Percentiles rank a stretch among this genome's conserved stretches.
phyloP scores from a whole-genome alignment of 2,113 vertebrate species.

The Castor canadensis region DNA sequence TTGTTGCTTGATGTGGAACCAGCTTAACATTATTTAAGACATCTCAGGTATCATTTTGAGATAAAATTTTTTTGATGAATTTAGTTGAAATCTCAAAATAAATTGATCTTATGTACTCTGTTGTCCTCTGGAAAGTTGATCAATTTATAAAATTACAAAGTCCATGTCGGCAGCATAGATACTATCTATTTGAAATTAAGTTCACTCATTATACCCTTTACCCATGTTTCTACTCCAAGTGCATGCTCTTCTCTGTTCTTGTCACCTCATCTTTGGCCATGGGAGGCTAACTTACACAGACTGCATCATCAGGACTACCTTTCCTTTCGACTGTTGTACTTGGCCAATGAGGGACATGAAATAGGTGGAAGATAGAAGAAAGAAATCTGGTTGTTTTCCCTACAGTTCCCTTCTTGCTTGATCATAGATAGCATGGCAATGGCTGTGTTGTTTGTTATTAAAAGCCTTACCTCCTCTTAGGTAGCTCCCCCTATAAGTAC shows the following conservation, averaged over 20 bases:
- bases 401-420: background rate
- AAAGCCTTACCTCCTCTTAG: background rate
- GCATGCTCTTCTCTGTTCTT: background rate
- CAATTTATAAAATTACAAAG: background rate
- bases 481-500: background rate
- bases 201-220: background rate
- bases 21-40: background rate
- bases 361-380: background rate
- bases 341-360: background rate
- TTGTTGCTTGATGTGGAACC: background rate
- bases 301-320: background rate
- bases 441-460: background rate
- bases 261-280: background rate
- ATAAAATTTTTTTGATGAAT: background rate
- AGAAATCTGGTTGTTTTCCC: background rate
- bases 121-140: background rate
- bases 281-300: background rate
- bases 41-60: background rate
- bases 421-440: background rate
- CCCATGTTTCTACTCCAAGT: background rate
- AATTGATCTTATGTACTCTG: background rate
- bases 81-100: conserved; percentile 1
- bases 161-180: background rate
- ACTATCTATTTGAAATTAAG: background rate
- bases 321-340: background rate